Percentiles rank a stretch among this genome's conserved stretches.
Evolutionary conservation across 2,113 vertebrate species (phyloP).

Genomic region (Psophia crepitans): DNA sequence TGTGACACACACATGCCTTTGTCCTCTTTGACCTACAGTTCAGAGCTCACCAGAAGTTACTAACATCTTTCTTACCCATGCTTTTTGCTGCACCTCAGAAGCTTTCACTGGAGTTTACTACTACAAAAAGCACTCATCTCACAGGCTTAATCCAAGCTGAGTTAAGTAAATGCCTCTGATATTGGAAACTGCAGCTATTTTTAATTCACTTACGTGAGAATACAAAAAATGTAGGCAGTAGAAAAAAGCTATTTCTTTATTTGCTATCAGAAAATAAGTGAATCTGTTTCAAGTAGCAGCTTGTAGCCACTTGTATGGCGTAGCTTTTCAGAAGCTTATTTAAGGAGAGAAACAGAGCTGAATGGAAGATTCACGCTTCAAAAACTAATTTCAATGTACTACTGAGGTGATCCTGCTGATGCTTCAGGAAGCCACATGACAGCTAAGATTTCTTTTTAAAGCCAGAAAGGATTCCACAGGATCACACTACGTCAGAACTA

Average conservation of each 20-base stretch:
- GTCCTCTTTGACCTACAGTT: not conserved
- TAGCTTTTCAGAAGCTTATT: not conserved
- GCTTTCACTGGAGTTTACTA: not conserved
- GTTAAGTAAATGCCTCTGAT: not conserved
- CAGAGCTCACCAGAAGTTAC: not conserved
- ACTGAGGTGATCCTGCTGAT: not conserved
- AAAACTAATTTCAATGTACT: not conserved
- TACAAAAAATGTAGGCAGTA: not conserved
- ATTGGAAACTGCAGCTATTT: not conserved
- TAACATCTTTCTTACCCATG: not conserved
- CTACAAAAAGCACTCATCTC: slow-evolving; percentile 33
- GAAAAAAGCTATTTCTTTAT: not conserved
- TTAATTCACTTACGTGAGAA: not conserved
- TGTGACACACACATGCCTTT: not conserved
- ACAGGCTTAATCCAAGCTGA: slow-evolving; percentile 34
- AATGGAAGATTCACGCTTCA: not conserved
- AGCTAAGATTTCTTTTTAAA: not conserved
- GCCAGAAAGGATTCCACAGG: slow-evolving; percentile 9
- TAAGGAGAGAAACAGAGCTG: not conserved
- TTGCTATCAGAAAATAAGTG: not conserved
- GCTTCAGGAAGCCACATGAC: not conserved
- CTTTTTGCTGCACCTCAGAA: not conserved
- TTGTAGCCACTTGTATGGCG: not conserved
- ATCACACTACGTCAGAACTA: not conserved
- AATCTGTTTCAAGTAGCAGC: slow-evolving; percentile 14